Evolutionary conservation across 1,140 invertebrate genomes (phyloP).

Genomic region (Nasonia longicornis): DNA sequence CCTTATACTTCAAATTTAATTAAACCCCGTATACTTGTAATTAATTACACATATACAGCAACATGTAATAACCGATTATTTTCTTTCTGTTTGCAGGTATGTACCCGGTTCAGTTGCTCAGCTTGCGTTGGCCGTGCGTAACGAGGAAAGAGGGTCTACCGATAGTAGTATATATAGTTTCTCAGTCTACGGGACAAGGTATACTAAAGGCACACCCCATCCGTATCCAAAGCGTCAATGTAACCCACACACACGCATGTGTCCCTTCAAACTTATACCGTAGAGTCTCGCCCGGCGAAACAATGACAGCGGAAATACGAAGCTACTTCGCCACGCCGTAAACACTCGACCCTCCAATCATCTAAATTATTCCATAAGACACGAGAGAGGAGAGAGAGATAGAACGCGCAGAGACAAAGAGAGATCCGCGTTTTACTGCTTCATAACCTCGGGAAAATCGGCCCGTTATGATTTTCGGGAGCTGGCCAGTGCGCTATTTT

Average conservation of each 20-base stretch:
- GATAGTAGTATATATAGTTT: constrained; percentile 25
- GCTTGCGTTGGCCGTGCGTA: constrained; percentile 21
- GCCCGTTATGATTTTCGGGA: constrained; percentile 64
- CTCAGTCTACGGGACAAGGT: constrained; percentile 32
- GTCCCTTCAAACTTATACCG: neutral
- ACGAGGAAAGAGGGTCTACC: constrained; percentile 34
- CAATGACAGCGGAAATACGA: constrained; percentile 53
- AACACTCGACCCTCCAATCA: constrained; percentile 64
- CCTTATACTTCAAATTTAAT: neutral
- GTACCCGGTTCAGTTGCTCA: constrained; percentile 57
- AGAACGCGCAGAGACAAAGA: constrained; percentile 40
- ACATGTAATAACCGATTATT: constrained; percentile 23
- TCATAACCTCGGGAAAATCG: constrained; percentile 69
- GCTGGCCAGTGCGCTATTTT: constrained; percentile 65
- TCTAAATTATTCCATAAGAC: constrained; percentile 67
- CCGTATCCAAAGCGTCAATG: neutral
- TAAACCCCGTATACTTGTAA: neutral
- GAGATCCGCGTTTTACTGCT: constrained; percentile 63
- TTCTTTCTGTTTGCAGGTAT: constrained; percentile 60
- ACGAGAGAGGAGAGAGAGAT: constrained; percentile 26
- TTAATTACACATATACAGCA: neutral
- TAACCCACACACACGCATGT: constrained; percentile 4
- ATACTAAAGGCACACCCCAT: neutral
- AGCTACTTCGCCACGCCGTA: constrained; percentile 45
- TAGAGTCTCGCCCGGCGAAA: constrained; percentile 19